phyloP scores from a whole-genome alignment of 23 tunicate species.

The Aplidium turbinatum region DNA sequence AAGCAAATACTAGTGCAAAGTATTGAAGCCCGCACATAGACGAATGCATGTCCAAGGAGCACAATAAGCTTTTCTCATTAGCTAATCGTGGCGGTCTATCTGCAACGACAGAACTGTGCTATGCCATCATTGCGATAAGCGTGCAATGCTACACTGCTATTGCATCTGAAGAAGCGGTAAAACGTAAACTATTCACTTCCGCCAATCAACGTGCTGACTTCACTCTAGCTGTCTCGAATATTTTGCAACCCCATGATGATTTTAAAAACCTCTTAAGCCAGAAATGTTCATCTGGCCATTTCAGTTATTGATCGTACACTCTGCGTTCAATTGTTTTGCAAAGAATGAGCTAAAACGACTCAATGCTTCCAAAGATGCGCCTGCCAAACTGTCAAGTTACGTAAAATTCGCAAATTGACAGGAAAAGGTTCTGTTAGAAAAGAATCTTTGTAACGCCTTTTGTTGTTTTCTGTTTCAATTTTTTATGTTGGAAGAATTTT shows the following conservation, averaged over 20 bases:
- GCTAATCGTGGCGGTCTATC: background rate
- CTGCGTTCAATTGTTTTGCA: conserved; percentile 9
- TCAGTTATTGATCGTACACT: background rate
- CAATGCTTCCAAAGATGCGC: too few species aligned
- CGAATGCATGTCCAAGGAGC: background rate
- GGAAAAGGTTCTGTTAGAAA: too few species aligned
- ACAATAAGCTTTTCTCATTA: background rate
- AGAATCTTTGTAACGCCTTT: too few species aligned
- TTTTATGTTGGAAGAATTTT: too few species aligned
- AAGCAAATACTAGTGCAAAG: background rate
- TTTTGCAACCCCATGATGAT: background rate
- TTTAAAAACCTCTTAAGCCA: background rate
- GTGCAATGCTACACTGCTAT: conserved; percentile 8
- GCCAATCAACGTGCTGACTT: conserved; percentile 6
- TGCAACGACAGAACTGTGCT: background rate
- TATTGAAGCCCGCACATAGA: background rate
- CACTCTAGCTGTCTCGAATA: background rate
- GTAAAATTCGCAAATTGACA: too few species aligned
- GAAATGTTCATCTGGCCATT: conserved; percentile 1
- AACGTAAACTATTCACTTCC: conserved; percentile 13
- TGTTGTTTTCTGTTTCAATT: too few species aligned
- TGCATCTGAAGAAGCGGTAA: background rate
- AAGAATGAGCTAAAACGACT: too few species aligned
- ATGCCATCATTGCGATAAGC: background rate
- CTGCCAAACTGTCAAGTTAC: too few species aligned